phyloP scores from a whole-genome alignment of 2,797 vertebrate genomes.

The Adrianichthys oophorus region DNA sequence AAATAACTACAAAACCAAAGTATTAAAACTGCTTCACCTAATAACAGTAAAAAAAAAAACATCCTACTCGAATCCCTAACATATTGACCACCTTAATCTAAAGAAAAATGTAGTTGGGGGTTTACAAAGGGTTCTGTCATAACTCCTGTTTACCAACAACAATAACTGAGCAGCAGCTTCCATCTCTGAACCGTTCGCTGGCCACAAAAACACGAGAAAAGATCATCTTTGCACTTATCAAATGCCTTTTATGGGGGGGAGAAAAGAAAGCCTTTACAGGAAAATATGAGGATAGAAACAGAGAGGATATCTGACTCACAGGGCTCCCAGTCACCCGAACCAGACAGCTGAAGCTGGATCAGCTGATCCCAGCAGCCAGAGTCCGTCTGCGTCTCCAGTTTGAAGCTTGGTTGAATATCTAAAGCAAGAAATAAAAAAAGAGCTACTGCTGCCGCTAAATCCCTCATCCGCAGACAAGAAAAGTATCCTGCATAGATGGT shows the following conservation, averaged over 20 bases:
- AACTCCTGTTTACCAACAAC: not conserved
- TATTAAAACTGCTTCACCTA: too few relatives aligned
- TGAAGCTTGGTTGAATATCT: slow-evolving; percentile 41
- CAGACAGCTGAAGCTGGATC: slow-evolving; percentile 78
- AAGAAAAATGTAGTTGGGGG: not conserved
- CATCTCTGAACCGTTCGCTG: too few relatives aligned
- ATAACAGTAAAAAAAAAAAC: too few relatives aligned
- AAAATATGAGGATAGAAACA: not conserved
- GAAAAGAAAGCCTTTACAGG: too few relatives aligned
- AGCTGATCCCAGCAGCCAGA: slow-evolving; percentile 76
- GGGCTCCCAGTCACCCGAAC: slow-evolving; percentile 73
- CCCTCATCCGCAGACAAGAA: slow-evolving; percentile 27
- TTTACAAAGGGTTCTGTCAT: not conserved
- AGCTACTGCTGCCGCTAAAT: slow-evolving; percentile 23
- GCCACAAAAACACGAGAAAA: too few relatives aligned
- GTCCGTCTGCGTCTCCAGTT: slow-evolving; percentile 71
- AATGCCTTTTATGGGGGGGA: too few relatives aligned
- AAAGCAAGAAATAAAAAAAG: slow-evolving; percentile 11
- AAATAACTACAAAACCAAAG: too few relatives aligned
- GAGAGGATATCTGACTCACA: slow-evolving; percentile 69
- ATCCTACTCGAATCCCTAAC: too few relatives aligned
- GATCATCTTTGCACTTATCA: too few relatives aligned
- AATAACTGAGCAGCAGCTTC: not conserved
- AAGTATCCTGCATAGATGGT: slow-evolving; percentile 11
- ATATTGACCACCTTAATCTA: too few relatives aligned